Conservation (phyloP, 2,113 vertebrate genomes). For the Petroica traversi region DNA sequence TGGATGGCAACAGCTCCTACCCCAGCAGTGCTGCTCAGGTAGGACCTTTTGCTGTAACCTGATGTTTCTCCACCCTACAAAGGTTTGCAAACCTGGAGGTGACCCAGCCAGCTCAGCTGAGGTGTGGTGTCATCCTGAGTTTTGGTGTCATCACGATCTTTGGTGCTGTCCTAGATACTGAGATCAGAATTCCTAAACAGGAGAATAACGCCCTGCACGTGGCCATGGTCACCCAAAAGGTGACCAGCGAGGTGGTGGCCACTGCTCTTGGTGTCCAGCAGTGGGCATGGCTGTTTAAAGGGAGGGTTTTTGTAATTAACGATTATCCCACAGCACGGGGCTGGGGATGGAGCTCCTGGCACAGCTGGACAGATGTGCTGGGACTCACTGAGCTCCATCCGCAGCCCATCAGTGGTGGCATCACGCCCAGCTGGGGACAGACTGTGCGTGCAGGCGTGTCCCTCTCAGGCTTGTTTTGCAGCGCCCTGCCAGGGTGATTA, state of each 20-base stretch:
- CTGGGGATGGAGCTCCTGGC: neutral
- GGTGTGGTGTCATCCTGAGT: neutral
- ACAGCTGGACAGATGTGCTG: neutral
- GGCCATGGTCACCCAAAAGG: neutral
- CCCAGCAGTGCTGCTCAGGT: constrained; percentile 56
- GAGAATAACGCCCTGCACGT: neutral
- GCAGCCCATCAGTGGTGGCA: neutral
- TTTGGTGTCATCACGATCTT: neutral
- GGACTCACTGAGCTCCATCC: neutral
- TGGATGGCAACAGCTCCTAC: constrained; percentile 49
- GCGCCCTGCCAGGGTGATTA: neutral
- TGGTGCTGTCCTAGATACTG: neutral
- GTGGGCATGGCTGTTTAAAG: neutral
- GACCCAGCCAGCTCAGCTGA: neutral
- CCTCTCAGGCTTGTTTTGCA: neutral
- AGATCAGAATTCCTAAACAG: neutral
- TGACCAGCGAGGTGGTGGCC: neutral
- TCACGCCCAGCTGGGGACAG: neutral
- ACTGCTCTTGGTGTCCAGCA: neutral
- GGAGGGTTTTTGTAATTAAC: neutral
- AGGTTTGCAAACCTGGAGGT: neutral
- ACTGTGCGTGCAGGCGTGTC: neutral
- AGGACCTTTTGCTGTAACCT: neutral
- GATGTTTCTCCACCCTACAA: neutral
- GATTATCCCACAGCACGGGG: neutral